Conservation (phyloP, 1,140 invertebrate genomes). For the Paracyclopina nana region DNA sequence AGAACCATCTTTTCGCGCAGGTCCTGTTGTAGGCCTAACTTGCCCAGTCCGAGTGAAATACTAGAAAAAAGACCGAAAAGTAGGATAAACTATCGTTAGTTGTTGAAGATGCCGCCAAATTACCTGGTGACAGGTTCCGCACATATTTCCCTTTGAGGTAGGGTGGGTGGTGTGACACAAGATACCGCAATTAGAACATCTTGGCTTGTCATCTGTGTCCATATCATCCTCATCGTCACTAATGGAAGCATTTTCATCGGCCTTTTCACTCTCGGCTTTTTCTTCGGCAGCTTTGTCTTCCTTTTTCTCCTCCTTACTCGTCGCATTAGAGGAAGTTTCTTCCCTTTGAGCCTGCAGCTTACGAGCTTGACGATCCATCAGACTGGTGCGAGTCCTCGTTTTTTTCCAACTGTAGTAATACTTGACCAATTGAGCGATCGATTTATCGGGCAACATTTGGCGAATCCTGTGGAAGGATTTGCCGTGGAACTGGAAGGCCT, state of each 20-base stretch:
- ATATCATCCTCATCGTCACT: too few relatives aligned
- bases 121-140: conserved; percentile 55
- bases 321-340: conserved; percentile 22
- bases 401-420: conserved; percentile 99
- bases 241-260: too few relatives aligned
- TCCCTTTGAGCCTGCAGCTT: conserved; percentile 35
- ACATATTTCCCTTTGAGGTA: conserved; percentile 50
- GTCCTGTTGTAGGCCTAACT: conserved; percentile 43
- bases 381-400: conserved; percentile 63
- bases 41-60: conserved; percentile 15
- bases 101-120: too few relatives aligned
- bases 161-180: conserved; percentile 44
- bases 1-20: conserved; percentile 29
- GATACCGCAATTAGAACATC: conserved; percentile 54
- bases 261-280: too few relatives aligned
- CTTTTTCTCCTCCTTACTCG: conserved; percentile 40
- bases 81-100: conserved; percentile 47
- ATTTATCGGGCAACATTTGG: conserved; percentile 94
- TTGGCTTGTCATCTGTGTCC: conserved; percentile 20
- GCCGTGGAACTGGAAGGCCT: conserved; percentile 92
- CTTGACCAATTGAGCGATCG: conserved; percentile 83
- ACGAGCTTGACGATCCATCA: conserved; percentile 73
- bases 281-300: too few relatives aligned
- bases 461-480: conserved; percentile 92
- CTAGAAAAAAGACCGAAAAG: not conserved